Evolutionary conservation across 2,113 vertebrate genomes (phyloP), one percentile per base, ranked within the genome.

Genomic region (Cephalopterus ornatus): DNA sequence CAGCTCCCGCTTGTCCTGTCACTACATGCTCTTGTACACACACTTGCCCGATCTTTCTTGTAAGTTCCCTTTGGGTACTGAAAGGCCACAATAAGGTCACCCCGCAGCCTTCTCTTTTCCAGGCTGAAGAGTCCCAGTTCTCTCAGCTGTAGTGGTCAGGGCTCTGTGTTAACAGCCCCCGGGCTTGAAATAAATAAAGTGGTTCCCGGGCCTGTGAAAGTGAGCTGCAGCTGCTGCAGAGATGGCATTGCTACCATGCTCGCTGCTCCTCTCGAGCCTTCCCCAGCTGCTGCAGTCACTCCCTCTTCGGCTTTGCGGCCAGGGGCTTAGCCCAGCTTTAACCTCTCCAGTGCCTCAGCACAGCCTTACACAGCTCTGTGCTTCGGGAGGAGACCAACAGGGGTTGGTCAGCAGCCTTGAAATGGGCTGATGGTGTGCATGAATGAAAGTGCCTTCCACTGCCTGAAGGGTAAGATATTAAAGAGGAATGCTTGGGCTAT

Each of bases 251-350:
- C 19, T 24, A 47, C 12, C 13, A 2, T 5, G 32, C 55, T 62
- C 4, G 0, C 11, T 1, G 3, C 21, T 35, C 14, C 8, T 1
- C 7, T 35, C 3, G 0, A 14, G 27, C 63, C 21, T 30, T 42
- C 14, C 16, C 15, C 0, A 0, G 32, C 6, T 33, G 37, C 39
- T 23, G 24, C 33, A 19, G 39, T 20, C 33, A 10, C 3, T 8
- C 12, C 12, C 14, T 14, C n/a, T 42, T 70, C 2, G 8, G 27
- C 65, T 46, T 11, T 39, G 37, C 5, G 8, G 58, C 12, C 37
- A 3, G 47, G 22, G 33, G 3, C n/a, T 22, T 47, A 14, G 13
- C 44, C 5, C 1, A 0, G 17, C 52, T 80, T 33, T 19, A 12
- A 9, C 8, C 7, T 0, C 8, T 5, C 5, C 8, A 0, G 5